Evolutionary conservation across 2,888 invertebrate species (phyloP), one percentile per base, ranked within the genome.

Genomic region (Metopia argyrocephala): DNA sequence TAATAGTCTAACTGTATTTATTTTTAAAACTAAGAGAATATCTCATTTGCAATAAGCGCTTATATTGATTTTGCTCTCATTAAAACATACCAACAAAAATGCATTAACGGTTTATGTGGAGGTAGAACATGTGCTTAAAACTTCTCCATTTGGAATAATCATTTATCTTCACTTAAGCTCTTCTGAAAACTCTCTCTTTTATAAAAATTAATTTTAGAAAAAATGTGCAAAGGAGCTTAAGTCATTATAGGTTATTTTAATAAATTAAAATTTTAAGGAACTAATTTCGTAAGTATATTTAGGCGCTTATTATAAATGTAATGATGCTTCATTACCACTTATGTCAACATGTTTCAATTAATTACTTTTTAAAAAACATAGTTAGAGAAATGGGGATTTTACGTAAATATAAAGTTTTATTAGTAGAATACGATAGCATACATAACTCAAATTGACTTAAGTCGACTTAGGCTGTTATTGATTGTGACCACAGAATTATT

Each of bases 221-320:
- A 50, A 65, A 48, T 54, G 27, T 54, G 52, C 54, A 66, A 54
- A 69, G 50, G 46, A 69, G 69, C 59, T 69, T 57, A 59, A 54
- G 38, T 52, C 25, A 54, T 54, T 54, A 38, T 38, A 66, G 31
- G 52, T 31, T 52, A 54, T 54, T 69, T 48, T 48, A 69, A 57
- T 69, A 59, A 48, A 69, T 69, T 50, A 57, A 46, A 46, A 69
- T 69, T 57, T 59, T 69, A 48, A 59, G 59, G 57, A 57, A 69
- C 57, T 48, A 48, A 21, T 69, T 69, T 57, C 46, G 28, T 57
- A 69, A 50, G 50, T 68, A 56, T 27, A 68, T 54, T 68, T 56
- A 68, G 56, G 56, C 45, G 56, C 27, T 68, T 68, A 54, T 68
- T 68, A 21, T 23, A 68, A 69, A 69, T 69, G 45, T 54, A 68